Base-by-base conservation (phyloP, 2,113 vertebrate genomes). In the Carassius gibelio region DNA sequence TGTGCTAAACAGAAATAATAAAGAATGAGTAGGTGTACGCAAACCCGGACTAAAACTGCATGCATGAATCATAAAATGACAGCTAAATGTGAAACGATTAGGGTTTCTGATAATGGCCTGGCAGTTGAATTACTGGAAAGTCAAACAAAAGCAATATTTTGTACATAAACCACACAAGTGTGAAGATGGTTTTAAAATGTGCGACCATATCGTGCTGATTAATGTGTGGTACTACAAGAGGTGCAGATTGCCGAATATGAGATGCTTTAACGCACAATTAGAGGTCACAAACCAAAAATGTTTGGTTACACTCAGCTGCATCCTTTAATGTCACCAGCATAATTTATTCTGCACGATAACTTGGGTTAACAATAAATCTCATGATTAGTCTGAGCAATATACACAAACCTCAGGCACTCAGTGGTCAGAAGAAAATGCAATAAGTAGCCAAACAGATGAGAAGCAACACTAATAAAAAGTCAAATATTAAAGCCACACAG, bases 321-420 rank as follows among this genome's bases (percentile, higher is more conserved):
- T 89, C 66, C 55, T 89, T 89, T 86, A 91, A 89, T 75, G 87
- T 86, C 79, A 90, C 57, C 9, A 62, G 77, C 57, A 84, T 71
- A 74, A 82, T 82, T 87, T 88, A 91, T 74, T 81, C 15, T 5
- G 85, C 11, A 62, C 85, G 72, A 77, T 69, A 78, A 82, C 87
- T 86, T 38, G 83, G 69, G 57, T 84, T 68, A 80, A 81, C 85
- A 26, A 61, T 19, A 83, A 42, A 89, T 72, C 50, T 87, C 86
- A 87, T 88, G 38, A 90, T 19, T 0, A 50, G 15, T n/a, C 5
- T 2, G 3, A 13, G 14, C n/a, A 0, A 30, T 76, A 19, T 76
- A 76, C 13, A 59, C 38, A 77, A 84, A 48, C 14, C 13, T 15
- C 1, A 38, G 3, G n/a, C 57, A 6, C 7, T 45, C 8, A 10